phyloP scores from a whole-genome alignment of 2,888 invertebrate species.

The Agrochola litura region DNA sequence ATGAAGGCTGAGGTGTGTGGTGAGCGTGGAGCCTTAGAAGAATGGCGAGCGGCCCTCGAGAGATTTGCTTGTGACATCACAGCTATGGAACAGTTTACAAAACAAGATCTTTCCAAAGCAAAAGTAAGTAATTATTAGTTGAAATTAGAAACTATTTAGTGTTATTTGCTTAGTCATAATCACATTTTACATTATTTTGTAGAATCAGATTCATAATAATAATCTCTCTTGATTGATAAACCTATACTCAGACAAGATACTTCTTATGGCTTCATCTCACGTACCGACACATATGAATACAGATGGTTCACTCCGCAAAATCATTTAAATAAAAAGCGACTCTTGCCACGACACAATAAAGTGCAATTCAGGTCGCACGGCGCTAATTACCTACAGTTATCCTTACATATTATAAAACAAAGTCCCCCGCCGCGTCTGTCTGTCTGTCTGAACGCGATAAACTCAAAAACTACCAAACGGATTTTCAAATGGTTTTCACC shows the following conservation, averaged over 20 bases:
- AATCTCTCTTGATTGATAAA: background rate
- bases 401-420: too few species aligned
- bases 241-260: background rate
- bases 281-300: too few species aligned
- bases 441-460: too few species aligned
- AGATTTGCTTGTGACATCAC: conserved; percentile 93
- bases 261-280: background rate
- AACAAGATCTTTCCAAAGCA: conserved; percentile 92
- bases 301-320: too few species aligned
- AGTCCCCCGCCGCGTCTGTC: too few species aligned
- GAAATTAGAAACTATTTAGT: background rate
- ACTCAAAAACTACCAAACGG: too few species aligned
- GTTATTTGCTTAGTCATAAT: background rate
- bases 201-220: background rate
- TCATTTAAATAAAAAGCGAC: too few species aligned
- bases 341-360: too few species aligned
- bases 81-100: conserved; percentile 93
- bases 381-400: too few species aligned
- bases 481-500: too few species aligned
- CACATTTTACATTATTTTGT: background rate
- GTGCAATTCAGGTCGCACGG: too few species aligned
- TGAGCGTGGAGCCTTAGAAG: conserved; percentile 92
- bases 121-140: conserved; percentile 87
- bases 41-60: conserved; percentile 93
- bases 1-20: conserved; percentile 92